Conservation (phyloP, 2,797 vertebrate species). For the Melanotaenia pygmaea region DNA sequence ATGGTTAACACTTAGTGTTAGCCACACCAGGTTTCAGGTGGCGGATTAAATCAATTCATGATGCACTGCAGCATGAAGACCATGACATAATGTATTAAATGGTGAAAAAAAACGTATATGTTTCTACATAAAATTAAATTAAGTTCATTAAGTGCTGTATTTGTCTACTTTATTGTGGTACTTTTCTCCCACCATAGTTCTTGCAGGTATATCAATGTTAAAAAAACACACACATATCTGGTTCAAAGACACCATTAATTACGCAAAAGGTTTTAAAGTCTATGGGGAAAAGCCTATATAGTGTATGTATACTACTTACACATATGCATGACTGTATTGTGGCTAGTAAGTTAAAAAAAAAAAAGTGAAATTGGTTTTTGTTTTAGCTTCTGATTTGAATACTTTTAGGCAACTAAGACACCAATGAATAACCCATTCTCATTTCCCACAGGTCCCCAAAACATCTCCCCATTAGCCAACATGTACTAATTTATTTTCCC, state of each 20-base stretch:
- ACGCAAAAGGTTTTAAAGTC: neutral
- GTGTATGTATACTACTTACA: neutral
- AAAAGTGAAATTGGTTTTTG: neutral
- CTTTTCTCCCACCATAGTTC: neutral
- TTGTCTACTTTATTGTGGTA: neutral
- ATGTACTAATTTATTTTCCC: conserved; percentile 7
- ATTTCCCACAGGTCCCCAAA: neutral
- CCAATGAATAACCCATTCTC: conserved; percentile 10
- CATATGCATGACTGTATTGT: neutral
- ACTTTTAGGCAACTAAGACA: neutral
- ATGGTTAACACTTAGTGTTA: no score
- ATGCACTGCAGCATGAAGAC: no score
- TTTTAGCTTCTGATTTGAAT: neutral
- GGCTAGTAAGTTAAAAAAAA: neutral
- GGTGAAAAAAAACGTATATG: no score
- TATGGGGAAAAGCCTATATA: neutral
- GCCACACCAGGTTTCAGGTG: no score
- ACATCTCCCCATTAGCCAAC: conserved; percentile 6
- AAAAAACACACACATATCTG: neutral
- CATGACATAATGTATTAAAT: no score
- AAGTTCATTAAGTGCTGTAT: neutral
- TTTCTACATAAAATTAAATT: no score
- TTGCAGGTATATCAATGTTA: neutral
- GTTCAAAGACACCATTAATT: neutral
- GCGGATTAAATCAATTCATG: no score